A percentile compares a stretch with the other conserved stretches of the same genome.
These are phyloP conservation scores for human DNA, from an alignment of 2,113 vertebrate species.

Conservation along the genomic window GRCh38 chr1:81197501-81198000, in stretches of 20 bases:
- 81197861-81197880: slow-evolving; percentile 28
- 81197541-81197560: background rate
- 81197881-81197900: slow-evolving; percentile 53
- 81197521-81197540: background rate
- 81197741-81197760: slow-evolving; percentile 80
- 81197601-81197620: slow-evolving; percentile 10
- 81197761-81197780: slow-evolving; percentile 60
- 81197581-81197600: background rate
- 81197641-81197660: slow-evolving; percentile 54
- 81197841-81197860: slow-evolving; percentile 47
- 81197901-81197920: background rate
- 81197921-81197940: slow-evolving; percentile 65
- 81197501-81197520: background rate
- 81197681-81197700: slow-evolving; percentile 48
- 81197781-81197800: slow-evolving; percentile 37
- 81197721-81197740: slow-evolving; percentile 75
- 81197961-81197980: slow-evolving; percentile 65
- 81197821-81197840: slow-evolving; percentile 62
- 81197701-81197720: slow-evolving; percentile 59
- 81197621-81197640: background rate
- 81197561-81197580: slow-evolving; percentile 38
- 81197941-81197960: slow-evolving; percentile 66
- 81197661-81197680: slow-evolving; percentile 48
- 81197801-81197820: slow-evolving; percentile 58
- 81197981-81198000: slow-evolving; percentile 42